Conservation (phyloP, 2,113 vertebrate genomes). For the Myxocyprinus asiaticus region DNA sequence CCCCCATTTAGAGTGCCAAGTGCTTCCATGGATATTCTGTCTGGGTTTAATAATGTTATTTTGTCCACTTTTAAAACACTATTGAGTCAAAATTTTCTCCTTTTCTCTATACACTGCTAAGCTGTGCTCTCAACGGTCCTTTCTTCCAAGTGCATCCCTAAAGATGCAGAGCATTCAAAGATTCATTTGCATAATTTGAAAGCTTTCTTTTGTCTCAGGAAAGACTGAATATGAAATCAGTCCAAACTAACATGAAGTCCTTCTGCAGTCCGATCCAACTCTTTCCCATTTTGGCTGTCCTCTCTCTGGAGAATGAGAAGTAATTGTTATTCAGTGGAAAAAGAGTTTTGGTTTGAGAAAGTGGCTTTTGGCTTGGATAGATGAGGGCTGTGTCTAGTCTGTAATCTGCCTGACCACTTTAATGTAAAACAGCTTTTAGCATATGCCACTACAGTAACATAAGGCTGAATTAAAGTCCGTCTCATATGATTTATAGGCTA, state of each 20-base stretch:
- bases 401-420: neutral
- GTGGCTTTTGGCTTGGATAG: neutral
- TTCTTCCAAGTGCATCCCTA: neutral
- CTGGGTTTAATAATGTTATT: no score
- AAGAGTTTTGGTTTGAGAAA: neutral
- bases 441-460: neutral
- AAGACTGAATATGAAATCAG: neutral
- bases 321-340: conserved; percentile 13
- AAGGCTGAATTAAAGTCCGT: conserved; percentile 29
- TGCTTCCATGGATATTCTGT: neutral
- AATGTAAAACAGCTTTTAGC: conserved; percentile 35
- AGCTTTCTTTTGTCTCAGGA: neutral
- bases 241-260: conserved; percentile 8
- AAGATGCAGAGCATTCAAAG: neutral
- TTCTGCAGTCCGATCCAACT: neutral
- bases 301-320: conserved; percentile 1
- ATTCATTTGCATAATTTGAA: conserved; percentile 10
- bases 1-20: neutral
- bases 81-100: neutral
- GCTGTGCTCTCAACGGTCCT: neutral
- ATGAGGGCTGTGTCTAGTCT: neutral
- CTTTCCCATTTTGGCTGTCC: neutral
- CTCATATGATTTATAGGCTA: conserved; percentile 7
- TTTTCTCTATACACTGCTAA: neutral
- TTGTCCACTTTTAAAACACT: no score